These are phyloP conservation scores for Amorpha juglandis DNA, from an alignment of 2,888 invertebrate genomes.

Conservation along the genomic window DNA sequence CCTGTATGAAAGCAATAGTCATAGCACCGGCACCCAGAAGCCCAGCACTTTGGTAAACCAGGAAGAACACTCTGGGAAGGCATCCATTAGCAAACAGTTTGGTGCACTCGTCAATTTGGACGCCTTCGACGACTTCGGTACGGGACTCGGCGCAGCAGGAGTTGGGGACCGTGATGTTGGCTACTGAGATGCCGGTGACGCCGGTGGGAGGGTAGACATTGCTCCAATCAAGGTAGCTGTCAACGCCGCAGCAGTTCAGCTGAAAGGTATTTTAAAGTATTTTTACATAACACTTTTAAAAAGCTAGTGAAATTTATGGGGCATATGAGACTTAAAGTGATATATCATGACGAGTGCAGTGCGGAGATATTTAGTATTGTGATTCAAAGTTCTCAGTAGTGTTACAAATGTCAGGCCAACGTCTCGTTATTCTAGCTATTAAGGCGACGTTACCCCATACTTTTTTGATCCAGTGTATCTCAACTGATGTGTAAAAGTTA, in stretches of 20 bases:
- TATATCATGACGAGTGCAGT: no score
- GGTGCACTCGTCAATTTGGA: conserved; percentile 59
- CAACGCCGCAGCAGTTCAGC: conserved; percentile 88
- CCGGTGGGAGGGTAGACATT: conserved; percentile 52
- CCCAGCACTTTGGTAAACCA: conserved; percentile 89
- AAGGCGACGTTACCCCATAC: no score
- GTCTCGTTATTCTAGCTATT: no score
- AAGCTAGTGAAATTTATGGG: no score
- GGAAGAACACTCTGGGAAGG: conserved; percentile 82
- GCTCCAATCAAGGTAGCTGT: conserved; percentile 86
- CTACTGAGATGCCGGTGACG: conserved; percentile 57
- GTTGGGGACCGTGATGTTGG: conserved; percentile 80
- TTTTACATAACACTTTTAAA: not conserved
- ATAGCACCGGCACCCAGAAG: conserved; percentile 89
- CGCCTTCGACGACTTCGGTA: conserved; percentile 40
- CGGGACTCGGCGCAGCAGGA: conserved; percentile 84
- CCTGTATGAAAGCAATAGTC: conserved; percentile 92
- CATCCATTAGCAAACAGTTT: conserved; percentile 84
- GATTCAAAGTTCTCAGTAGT: no score
- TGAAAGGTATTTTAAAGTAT: conserved; percentile 60
- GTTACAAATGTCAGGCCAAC: no score
- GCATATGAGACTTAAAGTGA: no score
- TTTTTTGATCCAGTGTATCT: no score
- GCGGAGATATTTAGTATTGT: no score
- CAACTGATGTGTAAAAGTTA: no score